Base-by-base conservation (phyloP, 2,113 vertebrate genomes). In the Hydropotes inermis region DNA sequence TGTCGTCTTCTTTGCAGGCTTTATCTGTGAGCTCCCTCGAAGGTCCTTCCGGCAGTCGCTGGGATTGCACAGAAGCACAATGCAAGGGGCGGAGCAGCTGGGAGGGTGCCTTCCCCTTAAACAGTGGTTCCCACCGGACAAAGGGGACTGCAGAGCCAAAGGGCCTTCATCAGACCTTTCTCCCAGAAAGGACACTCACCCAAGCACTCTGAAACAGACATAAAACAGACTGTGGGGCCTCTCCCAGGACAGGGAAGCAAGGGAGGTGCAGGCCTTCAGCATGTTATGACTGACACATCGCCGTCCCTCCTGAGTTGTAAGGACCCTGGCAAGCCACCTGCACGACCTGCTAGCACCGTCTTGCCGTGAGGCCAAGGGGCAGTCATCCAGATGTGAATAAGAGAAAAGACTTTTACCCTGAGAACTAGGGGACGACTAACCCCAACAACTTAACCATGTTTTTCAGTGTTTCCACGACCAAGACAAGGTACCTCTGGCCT, bases 91-190 rank as follows among this genome's bases (percentile, higher is more conserved):
- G 86, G 81, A 91, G 50, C 27, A 19, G 27, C 15, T 27, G 58
- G 13, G 15, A 36, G 36, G 36, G 27, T 5, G 36, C 83, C 76
- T 52, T 74, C 43, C 52, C 52, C 45, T 21, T 30, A 70, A 78
- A 61, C 27, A 17, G 28, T 0, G 1, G 30, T 7, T 7, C 25
- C 33, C 1, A 1, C 27, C 0, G 2, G 17, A 76, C 30, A 27
- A 21, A 39, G 14, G n/a, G 39, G 50, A 27, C 25, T 19, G 12
- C 13, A 78, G 17, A 16, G 9, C 61, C 60, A 25, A 23, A 4
- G 17, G 30, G 47, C 64, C 60, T 81, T 82, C 14, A 33, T 33
- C 19, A 54, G 79, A 28, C 21, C 43, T 36, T 33, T 39, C 33
- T 60, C 50, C 45, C 5, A 64, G 27, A 21, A 52, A 76, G 50